Percentiles rank a stretch among this genome's conserved stretches.
Conservation (phyloP, 2,797 vertebrate species). For the Danio aesculapii region DNA sequence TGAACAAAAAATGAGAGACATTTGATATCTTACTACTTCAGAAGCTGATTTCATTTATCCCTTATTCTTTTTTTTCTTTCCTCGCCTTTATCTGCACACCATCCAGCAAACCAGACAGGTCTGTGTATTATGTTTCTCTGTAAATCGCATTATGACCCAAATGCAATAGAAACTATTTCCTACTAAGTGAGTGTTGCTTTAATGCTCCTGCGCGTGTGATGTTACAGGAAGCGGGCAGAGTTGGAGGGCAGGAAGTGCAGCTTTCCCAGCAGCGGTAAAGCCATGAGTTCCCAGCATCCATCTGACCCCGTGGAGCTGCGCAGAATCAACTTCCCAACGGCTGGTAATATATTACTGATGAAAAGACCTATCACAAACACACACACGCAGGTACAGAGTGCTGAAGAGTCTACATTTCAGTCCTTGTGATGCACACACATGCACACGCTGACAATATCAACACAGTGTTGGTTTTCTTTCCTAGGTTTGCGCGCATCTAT, state of each 20-base stretch:
- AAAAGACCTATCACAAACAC: constrained; percentile 34
- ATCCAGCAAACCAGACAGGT: constrained; percentile 99
- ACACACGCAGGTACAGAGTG: constrained; percentile 1
- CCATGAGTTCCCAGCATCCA: constrained; percentile 95
- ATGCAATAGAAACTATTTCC: constrained; percentile 49
- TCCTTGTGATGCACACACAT: constrained; percentile 26
- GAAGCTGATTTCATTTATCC: constrained; percentile 68
- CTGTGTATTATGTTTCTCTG: constrained; percentile 69
- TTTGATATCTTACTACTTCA: constrained; percentile 22
- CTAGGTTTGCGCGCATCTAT: constrained; percentile 87
- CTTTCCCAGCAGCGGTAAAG: constrained; percentile 93
- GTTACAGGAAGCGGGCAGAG: constrained; percentile 92
- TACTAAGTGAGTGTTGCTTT: constrained; percentile 48
- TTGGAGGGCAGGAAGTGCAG: constrained; percentile 96
- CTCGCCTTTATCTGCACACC: constrained; percentile 78
- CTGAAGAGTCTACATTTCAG: constrained; percentile 25
- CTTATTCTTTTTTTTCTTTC: constrained; percentile 76
- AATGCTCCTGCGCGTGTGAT: constrained; percentile 33
- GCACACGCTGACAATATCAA: not conserved
- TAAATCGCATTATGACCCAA: constrained; percentile 35
- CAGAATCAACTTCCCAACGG: constrained; percentile 98
- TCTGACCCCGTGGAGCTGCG: constrained; percentile 97
- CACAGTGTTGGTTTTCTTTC: constrained; percentile 35
- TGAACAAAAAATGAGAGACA: not conserved
- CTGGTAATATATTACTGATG: constrained; percentile 79